Evolutionary conservation across 2,888 invertebrate species (phyloP).

Genomic region (Quadroppia sp.): DNA sequence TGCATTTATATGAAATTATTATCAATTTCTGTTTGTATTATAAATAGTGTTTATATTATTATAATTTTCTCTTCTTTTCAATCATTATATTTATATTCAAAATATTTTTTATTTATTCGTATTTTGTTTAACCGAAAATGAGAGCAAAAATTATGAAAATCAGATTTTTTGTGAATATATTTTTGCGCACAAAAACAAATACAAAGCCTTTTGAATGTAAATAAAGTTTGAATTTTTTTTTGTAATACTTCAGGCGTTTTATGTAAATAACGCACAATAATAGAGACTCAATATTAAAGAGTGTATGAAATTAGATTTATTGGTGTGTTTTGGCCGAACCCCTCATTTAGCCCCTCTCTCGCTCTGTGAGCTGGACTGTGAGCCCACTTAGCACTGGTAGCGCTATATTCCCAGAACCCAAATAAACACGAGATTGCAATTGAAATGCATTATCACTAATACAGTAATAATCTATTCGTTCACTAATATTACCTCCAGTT

Average conservation of each 20-base stretch:
- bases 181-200: conserved; percentile 9
- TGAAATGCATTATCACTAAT: conserved; percentile 22
- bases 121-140: background rate
- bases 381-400: background rate
- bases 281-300: background rate
- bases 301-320: conserved; percentile 24
- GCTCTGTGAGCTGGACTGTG: background rate
- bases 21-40: background rate
- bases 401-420: conserved; percentile 2
- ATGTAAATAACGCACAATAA: conserved; percentile 1
- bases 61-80: background rate
- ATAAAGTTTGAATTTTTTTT: background rate
- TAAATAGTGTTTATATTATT: background rate
- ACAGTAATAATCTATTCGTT: conserved; percentile 8
- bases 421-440: conserved; percentile 27
- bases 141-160: background rate
- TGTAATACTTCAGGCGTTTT: conserved; percentile 8
- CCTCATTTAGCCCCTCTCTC: background rate
- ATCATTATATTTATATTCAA: background rate
- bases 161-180: background rate
- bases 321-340: background rate
- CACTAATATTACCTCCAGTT: conserved; percentile 1
- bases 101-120: background rate
- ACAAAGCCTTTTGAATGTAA: background rate
- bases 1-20: conserved; percentile 18